These are phyloP conservation scores for Monopis laevigella DNA, from an alignment of 2,888 invertebrate species.

Conservation along the genomic window DNA sequence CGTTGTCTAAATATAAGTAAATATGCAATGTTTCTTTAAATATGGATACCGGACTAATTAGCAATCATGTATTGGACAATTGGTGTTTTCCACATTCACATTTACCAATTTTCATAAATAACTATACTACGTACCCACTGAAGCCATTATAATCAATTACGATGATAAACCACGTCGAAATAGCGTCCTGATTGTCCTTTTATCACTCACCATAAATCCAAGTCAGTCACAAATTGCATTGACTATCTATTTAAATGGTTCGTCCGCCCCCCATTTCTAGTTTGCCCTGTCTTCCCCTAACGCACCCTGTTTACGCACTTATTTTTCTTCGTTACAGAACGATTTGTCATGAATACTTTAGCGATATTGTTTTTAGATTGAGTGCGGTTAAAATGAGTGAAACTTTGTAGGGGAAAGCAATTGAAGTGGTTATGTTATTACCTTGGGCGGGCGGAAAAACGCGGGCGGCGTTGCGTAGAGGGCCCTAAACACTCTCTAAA, in stretches of 20 bases:
- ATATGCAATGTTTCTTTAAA: too few species aligned
- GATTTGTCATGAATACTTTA: slow-evolving; percentile 67
- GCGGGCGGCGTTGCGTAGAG: slow-evolving; percentile 15
- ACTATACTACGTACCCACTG: too few species aligned
- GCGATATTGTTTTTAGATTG: slow-evolving; percentile 64
- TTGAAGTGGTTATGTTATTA: slow-evolving; percentile 11
- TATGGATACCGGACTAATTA: too few species aligned
- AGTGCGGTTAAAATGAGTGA: slow-evolving; percentile 30
- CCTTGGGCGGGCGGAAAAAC: slow-evolving; percentile 14
- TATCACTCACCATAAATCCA: slow-evolving; percentile 58
- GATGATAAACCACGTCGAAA: slow-evolving; percentile 29
- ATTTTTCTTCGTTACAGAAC: slow-evolving; percentile 63
- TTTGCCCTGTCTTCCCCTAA: slow-evolving; percentile 20
- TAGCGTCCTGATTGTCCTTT: slow-evolving; percentile 38
- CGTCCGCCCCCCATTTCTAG: not conserved
- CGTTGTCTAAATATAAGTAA: too few species aligned
- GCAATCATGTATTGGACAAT: too few species aligned
- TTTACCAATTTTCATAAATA: too few species aligned
- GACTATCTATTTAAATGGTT: slow-evolving; percentile 30
- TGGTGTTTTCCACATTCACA: too few species aligned
- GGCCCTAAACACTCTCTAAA: slow-evolving; percentile 17
- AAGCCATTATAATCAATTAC: slow-evolving; percentile 29
- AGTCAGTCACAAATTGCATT: slow-evolving; percentile 61
- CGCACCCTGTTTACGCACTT: slow-evolving; percentile 54
- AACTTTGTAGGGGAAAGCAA: slow-evolving; percentile 10